Base-by-base conservation (phyloP, 2,888 invertebrate species). In the Ennomos erosarius region DNA sequence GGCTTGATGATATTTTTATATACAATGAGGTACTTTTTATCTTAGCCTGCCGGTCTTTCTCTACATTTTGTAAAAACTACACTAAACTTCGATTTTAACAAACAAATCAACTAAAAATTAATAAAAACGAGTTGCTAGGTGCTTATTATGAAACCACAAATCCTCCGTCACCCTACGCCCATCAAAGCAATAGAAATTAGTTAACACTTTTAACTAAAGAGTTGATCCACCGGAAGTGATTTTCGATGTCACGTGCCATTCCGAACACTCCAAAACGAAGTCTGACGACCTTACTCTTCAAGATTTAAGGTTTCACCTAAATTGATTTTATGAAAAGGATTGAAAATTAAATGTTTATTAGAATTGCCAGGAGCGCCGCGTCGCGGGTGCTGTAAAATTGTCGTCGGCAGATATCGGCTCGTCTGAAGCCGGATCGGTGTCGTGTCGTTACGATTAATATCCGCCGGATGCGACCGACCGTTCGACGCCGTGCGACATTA, bases 391-490 rank as follows among this genome's bases (percentile, higher is more conserved):
- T 26, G 26, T 90, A 88, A 88, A 91, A 84, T 73, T 89, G 88
- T 92, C 91, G 82, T 87, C 90, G 73, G 74, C 70, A 78, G 79
- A 85, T 79, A 87, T 88, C 86, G 87, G 86, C 73, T 70, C 76
- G 71, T 82, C 77, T 84, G 85, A 85, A 82, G 84, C 72, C 69
- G 70, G 39, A 65, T 57, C 69, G 65, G 62, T 64, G 70, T 68
- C 71, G 71, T 72, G 79, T 81, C 82, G 85, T 77, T 79, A 78
- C 80, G 85, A 75, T 75, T 82, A 82, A 88, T 90, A 88, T 91
- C 91, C 91, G 90, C 73, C 90, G 91, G 91, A 92, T 85, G 88
- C 81, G 83, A 73, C 72, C 75, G 75, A 71, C 76, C 75, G 78
- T 78, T 69, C 73, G 77, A 82, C 83, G 79, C 78, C 76, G 69